phyloP scores from a whole-genome alignment of 2,797 vertebrate genomes.

The Oceanodroma leucorhoa region DNA sequence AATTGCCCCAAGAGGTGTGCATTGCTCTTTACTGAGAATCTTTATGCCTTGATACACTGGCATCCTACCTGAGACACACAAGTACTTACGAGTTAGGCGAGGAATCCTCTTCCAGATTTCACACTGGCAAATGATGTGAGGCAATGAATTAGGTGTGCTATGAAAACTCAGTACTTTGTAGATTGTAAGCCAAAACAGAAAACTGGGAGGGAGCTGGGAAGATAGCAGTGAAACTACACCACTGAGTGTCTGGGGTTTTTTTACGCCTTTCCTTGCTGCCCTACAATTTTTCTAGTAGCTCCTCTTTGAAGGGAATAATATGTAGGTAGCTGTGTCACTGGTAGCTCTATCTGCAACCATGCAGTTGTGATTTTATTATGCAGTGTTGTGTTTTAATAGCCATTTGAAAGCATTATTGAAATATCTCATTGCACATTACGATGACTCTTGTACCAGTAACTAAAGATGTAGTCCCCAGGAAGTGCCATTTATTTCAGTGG shows the following conservation, averaged over 20 bases:
- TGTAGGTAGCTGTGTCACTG: background rate
- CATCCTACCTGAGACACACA: background rate
- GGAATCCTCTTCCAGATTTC: background rate
- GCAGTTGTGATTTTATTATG: conserved; percentile 47
- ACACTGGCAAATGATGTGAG: background rate
- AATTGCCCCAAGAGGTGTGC: background rate
- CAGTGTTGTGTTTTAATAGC: conserved; percentile 37
- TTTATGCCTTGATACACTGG: background rate
- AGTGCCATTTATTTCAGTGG: conserved; percentile 51
- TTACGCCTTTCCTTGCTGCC: background rate
- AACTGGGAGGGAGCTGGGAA: background rate
- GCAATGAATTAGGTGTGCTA: background rate
- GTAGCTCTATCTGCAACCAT: background rate
- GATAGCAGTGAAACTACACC: background rate
- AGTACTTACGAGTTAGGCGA: accelerated
- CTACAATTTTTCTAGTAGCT: background rate
- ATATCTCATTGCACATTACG: conserved; percentile 26
- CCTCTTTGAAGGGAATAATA: background rate
- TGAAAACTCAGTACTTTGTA: background rate
- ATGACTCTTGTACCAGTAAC: conserved; percentile 52
- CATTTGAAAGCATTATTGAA: conserved; percentile 50
- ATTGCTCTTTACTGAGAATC: background rate
- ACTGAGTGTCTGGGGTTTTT: background rate
- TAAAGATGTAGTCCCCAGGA: conserved; percentile 61
- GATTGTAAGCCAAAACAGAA: background rate